Evolutionary conservation across 1,140 invertebrate species (phyloP).

Genomic region (Drosophila cardini): DNA sequence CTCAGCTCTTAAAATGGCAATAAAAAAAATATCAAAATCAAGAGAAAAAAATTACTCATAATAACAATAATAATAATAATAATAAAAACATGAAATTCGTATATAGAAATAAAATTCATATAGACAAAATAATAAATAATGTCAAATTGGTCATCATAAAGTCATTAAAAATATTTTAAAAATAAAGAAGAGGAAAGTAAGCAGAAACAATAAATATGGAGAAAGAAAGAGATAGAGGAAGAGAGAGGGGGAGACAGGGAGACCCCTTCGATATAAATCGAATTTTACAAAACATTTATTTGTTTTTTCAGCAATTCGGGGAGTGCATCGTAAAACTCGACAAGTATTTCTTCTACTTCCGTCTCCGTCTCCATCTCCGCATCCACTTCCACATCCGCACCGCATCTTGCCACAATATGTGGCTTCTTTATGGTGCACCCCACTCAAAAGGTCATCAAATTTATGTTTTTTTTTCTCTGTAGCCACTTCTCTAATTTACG

Average conservation of each 20-base stretch:
- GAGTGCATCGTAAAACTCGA: constrained; percentile 23
- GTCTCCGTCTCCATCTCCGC: constrained; percentile 5
- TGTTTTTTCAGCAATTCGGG: constrained; percentile 1
- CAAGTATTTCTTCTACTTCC: constrained; percentile 22
- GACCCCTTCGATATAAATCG: constrained; percentile 18
- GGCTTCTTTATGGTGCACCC: constrained; percentile 1
- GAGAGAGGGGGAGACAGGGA: too few species aligned
- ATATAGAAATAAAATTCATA: constrained; percentile 2
- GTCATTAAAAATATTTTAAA: constrained; percentile 1
- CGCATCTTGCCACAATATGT: background rate
- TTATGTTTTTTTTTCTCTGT: constrained; percentile 32
- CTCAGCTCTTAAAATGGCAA: constrained; percentile 30
- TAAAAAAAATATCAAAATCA: constrained; percentile 55
- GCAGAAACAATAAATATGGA: constrained; percentile 1
- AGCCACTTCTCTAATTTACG: constrained; percentile 36
- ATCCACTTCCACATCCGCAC: too few species aligned
- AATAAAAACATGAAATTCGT: constrained; percentile 31
- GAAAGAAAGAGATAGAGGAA: background rate
- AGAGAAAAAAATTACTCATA: too few species aligned
- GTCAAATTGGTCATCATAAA: constrained; percentile 35
- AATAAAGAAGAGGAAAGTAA: background rate
- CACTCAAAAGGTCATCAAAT: constrained; percentile 31
- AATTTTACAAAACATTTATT: constrained; percentile 9
- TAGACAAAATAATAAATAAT: constrained; percentile 23
- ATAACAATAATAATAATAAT: constrained; percentile 36